These are phyloP conservation scores for Standfussiana lucernea DNA, from an alignment of 2,888 invertebrate species.

Conservation along the genomic window DNA sequence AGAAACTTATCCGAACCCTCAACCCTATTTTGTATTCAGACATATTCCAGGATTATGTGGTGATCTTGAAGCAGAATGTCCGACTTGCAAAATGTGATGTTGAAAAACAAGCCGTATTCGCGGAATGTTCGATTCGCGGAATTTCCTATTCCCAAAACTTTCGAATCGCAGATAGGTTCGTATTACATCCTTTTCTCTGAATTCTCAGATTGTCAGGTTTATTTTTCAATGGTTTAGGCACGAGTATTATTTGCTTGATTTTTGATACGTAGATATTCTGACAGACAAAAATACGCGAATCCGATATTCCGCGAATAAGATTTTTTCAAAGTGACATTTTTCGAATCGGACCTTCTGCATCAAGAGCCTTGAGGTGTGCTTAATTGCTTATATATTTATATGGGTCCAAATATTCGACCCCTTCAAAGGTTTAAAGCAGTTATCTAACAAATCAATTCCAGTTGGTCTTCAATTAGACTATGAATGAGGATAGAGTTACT, in stretches of 20 bases:
- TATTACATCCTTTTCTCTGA: background rate
- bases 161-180: background rate
- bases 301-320: background rate
- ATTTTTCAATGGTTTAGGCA: background rate
- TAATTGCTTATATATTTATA: constrained; percentile 2
- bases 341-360: background rate
- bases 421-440: constrained; percentile 23
- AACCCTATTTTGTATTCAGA: constrained; percentile 44
- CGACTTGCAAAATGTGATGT: background rate
- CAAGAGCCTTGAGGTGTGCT: background rate
- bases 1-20: constrained; percentile 5
- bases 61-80: background rate
- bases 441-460: constrained; percentile 52
- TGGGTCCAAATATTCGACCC: constrained; percentile 28
- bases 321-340: background rate
- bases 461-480: constrained; percentile 46
- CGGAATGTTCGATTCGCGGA: background rate
- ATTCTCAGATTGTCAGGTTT: background rate
- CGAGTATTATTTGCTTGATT: background rate
- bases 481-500: constrained; percentile 42
- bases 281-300: background rate
- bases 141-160: background rate
- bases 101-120: background rate
- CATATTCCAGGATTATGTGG: constrained; percentile 27
- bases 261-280: background rate